These are phyloP conservation scores for Amiota mariae DNA, from an alignment of 2,888 invertebrate genomes.

Conservation along the genomic window DNA sequence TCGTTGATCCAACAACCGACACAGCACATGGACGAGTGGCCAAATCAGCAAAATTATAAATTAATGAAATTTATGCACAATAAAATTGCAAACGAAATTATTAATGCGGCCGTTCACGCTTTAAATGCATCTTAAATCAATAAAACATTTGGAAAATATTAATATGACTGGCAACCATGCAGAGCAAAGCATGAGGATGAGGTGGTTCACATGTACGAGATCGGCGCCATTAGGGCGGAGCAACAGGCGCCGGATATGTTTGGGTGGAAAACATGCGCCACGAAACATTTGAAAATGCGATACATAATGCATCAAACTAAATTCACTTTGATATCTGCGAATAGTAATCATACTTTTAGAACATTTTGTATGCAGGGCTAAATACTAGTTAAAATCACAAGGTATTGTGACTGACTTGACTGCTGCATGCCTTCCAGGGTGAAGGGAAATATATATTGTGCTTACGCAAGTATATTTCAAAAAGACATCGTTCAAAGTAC, in stretches of 20 bases:
- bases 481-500: too few relatives aligned
- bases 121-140: conserved; percentile 74
- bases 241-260: conserved; percentile 69
- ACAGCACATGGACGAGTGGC: conserved; percentile 53
- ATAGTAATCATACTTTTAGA: too few relatives aligned
- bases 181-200: conserved; percentile 28
- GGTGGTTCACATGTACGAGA: conserved; percentile 28
- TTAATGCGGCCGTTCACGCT: conserved; percentile 75
- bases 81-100: conserved; percentile 74
- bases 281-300: conserved; percentile 47
- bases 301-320: conserved; percentile 25
- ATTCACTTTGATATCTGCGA: conserved; percentile 48
- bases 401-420: too few relatives aligned
- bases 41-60: conserved; percentile 74
- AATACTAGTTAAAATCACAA: too few relatives aligned
- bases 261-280: conserved; percentile 56
- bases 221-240: conserved; percentile 37
- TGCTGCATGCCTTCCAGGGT: too few relatives aligned
- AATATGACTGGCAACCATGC: conserved; percentile 57
- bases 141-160: conserved; percentile 60
- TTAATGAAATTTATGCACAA: conserved; percentile 75
- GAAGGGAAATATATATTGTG: too few relatives aligned
- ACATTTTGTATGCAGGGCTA: too few relatives aligned
- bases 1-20: conserved; percentile 30
- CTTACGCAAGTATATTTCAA: too few relatives aligned